These are phyloP conservation scores for Creontiades dilutus DNA, from an alignment of 2,888 invertebrate genomes.

Conservation along the genomic window DNA sequence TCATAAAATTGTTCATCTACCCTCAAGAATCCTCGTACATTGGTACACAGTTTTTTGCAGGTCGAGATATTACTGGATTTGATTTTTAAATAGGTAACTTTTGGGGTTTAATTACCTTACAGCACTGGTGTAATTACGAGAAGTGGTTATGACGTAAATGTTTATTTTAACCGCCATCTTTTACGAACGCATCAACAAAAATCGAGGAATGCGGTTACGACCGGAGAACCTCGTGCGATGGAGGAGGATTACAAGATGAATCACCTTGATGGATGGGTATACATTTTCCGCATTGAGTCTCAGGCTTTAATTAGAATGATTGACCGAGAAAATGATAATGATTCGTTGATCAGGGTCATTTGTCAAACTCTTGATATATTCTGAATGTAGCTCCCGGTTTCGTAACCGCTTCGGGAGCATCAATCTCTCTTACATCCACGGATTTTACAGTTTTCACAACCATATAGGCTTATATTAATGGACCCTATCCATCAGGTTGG, in stretches of 20 bases:
- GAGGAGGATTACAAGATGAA: conserved; percentile 49
- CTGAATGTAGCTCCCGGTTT: conserved; percentile 17
- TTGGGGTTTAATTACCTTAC: too few species aligned
- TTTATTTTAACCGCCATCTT: neutral
- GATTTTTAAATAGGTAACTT: too few species aligned
- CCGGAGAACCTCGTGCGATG: conserved; percentile 32
- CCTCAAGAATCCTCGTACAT: too few species aligned
- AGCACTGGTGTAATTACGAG: too few species aligned
- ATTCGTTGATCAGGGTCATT: conserved; percentile 63
- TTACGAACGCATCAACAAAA: neutral
- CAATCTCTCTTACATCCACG: conserved; percentile 42
- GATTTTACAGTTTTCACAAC: conserved; percentile 23
- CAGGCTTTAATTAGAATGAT: conserved; percentile 67
- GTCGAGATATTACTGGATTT: too few species aligned
- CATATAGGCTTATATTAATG: conserved; percentile 28
- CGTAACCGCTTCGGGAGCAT: conserved; percentile 30
- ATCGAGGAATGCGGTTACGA: neutral
- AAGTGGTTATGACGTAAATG: too few species aligned
- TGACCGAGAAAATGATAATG: conserved; percentile 66
- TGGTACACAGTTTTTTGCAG: too few species aligned
- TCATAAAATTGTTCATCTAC: too few species aligned
- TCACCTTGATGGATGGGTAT: conserved; percentile 45
- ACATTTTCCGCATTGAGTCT: conserved; percentile 47
- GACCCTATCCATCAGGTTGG: conserved; percentile 35
- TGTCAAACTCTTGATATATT: conserved; percentile 57